Base-by-base conservation (phyloP, 2,888 invertebrate species). In the Gasteruption jaculator region DNA sequence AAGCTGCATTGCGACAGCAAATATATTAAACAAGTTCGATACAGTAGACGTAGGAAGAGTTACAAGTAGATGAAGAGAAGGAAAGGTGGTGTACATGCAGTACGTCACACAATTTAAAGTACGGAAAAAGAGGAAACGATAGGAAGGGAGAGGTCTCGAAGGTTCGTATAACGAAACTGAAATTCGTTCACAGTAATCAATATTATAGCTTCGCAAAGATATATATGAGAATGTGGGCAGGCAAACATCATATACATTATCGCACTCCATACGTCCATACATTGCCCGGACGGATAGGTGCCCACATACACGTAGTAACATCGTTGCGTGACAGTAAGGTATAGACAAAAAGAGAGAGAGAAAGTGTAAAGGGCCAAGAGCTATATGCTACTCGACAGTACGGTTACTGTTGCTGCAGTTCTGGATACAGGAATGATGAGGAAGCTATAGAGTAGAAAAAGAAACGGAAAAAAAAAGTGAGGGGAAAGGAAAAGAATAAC, bases 121-220 rank as follows among this genome's bases (percentile, higher is more conserved):
- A 43, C 33, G 34, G 43, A 27, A 43, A 34, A 30, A 34, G 31
- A 38, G 27, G 29, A 21, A 25, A 29, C 6, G 12, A 5, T n/a
- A 3, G 20, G 11, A 4, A 18, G n/a, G 14, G 12, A 4, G 8
- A 7, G 12, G 14, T 21, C 21, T 14, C 6, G 31, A 14, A 8
- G 38, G 40, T 41, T 34, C 41, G 25, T n/a, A n/a, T n/a, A n/a
- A n/a, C n/a, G 21, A 27, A 44, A 41, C 50, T 46, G 52, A 60
- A 65, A 61, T 63, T 63, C 55, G 54, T 53, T 56, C 53, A 54
- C 58, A 61, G 58, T 55, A 63, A 66, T 65, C 63, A 61, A 66
- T 66, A 64, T 61, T 58, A 59, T 53, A 58, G 54, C 50, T 48
- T n/a, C 36, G 55, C 52, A 47, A 58, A 63, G 60, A 66, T 66